A percentile compares a stretch with the other conserved stretches of the same genome.
Evolutionary conservation across 1,140 invertebrate genomes (phyloP).

Genomic region (Belonocnema kinseyi): DNA sequence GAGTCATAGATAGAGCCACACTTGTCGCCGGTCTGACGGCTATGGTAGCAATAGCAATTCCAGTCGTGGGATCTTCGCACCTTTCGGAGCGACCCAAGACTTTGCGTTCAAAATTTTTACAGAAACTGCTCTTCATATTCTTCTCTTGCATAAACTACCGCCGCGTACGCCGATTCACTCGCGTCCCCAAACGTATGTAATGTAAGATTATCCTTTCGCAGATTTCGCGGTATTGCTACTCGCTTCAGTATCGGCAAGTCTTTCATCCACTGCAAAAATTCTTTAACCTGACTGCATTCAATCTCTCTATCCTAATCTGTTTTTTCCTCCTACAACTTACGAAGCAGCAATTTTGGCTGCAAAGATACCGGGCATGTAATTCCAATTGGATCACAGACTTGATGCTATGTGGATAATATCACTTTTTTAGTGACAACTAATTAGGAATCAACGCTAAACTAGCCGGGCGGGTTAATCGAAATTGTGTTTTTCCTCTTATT

Average conservation of each 20-base stretch:
- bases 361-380: conserved; percentile 54
- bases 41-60: conserved; percentile 45
- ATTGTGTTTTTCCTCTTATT: conserved; percentile 24
- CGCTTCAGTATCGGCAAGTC: conserved; percentile 38
- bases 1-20: conserved; percentile 32
- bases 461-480: conserved; percentile 2
- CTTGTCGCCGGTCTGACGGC: conserved; percentile 7
- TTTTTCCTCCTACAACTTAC: conserved; percentile 46
- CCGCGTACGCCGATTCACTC: conserved; percentile 32
- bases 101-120: conserved; percentile 36
- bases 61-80: conserved; percentile 40
- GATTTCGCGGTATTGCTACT: too few relatives aligned
- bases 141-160: conserved; percentile 27
- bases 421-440: not conserved
- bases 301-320: conserved; percentile 30
- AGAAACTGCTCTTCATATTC: not conserved
- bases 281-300: not conserved
- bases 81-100: conserved; percentile 36
- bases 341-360: conserved; percentile 49
- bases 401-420: conserved; percentile 46
- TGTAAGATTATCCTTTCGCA: not conserved
- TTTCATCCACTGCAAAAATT: not conserved
- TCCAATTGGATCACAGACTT: conserved; percentile 63
- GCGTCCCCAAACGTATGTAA: conserved; percentile 36
- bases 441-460: not conserved